Conservation (phyloP, 2,113 vertebrate species). For the Puffinus mauretanicus region DNA sequence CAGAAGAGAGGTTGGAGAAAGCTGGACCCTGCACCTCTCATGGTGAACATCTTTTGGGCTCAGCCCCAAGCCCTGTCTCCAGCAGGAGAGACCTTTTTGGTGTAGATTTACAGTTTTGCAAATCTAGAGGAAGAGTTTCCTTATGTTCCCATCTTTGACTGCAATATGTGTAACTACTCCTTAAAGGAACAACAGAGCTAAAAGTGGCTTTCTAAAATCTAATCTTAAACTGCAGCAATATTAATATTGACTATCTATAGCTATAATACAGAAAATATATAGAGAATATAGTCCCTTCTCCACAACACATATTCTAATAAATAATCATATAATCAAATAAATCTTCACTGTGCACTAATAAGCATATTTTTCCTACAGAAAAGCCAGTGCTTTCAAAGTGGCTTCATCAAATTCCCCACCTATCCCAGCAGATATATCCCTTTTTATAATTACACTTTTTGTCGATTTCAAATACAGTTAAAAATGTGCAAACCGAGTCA, state of each 20-base stretch:
- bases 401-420: constrained; percentile 27
- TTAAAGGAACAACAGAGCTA: neutral
- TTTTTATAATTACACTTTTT: constrained; percentile 51
- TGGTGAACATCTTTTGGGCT: neutral
- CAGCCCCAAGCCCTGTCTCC: neutral
- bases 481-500: constrained; percentile 63
- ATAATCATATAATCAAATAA: constrained; percentile 26
- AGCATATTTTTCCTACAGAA: constrained; percentile 16
- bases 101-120: neutral
- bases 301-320: constrained; percentile 11
- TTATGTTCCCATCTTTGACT: neutral
- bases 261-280: neutral
- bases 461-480: constrained; percentile 66
- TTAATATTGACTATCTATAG: constrained; percentile 13
- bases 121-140: neutral
- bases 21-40: too few relatives aligned
- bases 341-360: constrained; percentile 26
- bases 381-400: neutral
- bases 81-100: neutral
- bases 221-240: neutral
- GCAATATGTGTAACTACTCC: neutral
- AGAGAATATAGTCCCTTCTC: neutral
- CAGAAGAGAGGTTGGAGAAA: neutral
- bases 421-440: constrained; percentile 49
- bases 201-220: neutral